These are phyloP conservation scores for Drusus annulatus DNA, from an alignment of 1,140 invertebrate species.

Conservation along the genomic window DNA sequence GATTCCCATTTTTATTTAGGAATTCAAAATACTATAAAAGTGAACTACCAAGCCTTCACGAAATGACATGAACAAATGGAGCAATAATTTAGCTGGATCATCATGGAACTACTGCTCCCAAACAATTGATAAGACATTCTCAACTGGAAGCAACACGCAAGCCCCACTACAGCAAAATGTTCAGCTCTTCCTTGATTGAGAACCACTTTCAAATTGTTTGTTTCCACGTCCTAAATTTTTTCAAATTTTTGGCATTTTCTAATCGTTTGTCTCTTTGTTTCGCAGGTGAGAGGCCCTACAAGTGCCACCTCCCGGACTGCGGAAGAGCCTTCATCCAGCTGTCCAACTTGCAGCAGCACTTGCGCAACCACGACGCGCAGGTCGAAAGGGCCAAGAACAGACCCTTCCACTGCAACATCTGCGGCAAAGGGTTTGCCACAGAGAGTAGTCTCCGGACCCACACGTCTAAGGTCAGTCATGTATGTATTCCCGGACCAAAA, in stretches of 20 bases:
- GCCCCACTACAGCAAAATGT: neutral
- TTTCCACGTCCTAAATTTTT: no score
- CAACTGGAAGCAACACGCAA: no score
- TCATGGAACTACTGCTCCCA: no score
- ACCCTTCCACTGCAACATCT: conserved; percentile 96
- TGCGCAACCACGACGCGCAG: conserved; percentile 96
- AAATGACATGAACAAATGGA: no score
- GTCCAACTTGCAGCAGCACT: conserved; percentile 96
- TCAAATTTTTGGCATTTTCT: neutral
- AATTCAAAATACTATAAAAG: neutral
- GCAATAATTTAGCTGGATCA: no score
- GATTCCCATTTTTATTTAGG: neutral
- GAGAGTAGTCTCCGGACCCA: conserved; percentile 95
- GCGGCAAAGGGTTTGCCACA: conserved; percentile 96
- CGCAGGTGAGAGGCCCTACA: conserved; percentile 96
- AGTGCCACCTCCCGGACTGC: conserved; percentile 96
- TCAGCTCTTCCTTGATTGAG: neutral
- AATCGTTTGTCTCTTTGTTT: conserved; percentile 64
- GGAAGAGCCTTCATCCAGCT: conserved; percentile 97
- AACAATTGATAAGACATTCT: no score
- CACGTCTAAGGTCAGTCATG: conserved; percentile 94
- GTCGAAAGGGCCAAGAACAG: conserved; percentile 95
- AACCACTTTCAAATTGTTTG: no score
- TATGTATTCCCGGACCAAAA: conserved; percentile 71
- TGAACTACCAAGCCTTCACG: no score